Percentiles rank a stretch among this genome's conserved stretches.
Conservation (phyloP, 2,888 invertebrate species). For the Leptopilina drosophilae region DNA sequence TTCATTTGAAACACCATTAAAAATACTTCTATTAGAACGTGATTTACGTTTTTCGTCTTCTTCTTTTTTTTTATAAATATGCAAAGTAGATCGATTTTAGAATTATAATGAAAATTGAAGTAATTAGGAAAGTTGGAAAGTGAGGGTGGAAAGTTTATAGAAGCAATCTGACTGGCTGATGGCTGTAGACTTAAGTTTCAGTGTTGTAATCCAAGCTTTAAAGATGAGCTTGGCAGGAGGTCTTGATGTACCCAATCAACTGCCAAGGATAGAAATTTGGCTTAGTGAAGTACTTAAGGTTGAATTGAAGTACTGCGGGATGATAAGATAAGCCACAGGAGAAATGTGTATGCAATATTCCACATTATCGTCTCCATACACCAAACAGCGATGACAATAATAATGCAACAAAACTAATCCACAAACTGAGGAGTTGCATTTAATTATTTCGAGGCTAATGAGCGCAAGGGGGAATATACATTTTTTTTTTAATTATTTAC, state of each 20-base stretch:
- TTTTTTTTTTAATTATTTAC: too few relatives aligned
- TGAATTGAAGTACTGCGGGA: slow-evolving; percentile 8
- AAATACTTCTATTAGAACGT: too few relatives aligned
- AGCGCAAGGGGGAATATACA: too few relatives aligned
- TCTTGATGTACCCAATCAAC: slow-evolving; percentile 28
- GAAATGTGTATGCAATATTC: slow-evolving; percentile 1
- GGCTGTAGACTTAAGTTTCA: slow-evolving; percentile 31
- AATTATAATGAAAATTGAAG: slow-evolving; percentile 29
- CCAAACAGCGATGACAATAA: not conserved
- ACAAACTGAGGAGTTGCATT: too few relatives aligned
- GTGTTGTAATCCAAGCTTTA: slow-evolving; percentile 33
- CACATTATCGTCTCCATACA: not conserved
- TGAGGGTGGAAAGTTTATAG: slow-evolving; percentile 20
- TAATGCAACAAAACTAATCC: too few relatives aligned
- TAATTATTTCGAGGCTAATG: too few relatives aligned
- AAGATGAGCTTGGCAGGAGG: slow-evolving; percentile 32
- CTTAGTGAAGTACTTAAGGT: slow-evolving; percentile 15
- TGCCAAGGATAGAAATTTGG: slow-evolving; percentile 16
- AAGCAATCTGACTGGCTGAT: slow-evolving; percentile 32
- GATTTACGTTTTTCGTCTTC: too few relatives aligned
- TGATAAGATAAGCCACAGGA: slow-evolving; percentile 7
- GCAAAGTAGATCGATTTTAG: not conserved
- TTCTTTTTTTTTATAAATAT: not conserved
- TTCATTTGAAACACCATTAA: too few relatives aligned
- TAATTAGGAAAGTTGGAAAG: slow-evolving; percentile 18